Base-by-base conservation (phyloP, 2,113 vertebrate species). In the rabbit (Oryctolagus cuniculus) region DNA sequence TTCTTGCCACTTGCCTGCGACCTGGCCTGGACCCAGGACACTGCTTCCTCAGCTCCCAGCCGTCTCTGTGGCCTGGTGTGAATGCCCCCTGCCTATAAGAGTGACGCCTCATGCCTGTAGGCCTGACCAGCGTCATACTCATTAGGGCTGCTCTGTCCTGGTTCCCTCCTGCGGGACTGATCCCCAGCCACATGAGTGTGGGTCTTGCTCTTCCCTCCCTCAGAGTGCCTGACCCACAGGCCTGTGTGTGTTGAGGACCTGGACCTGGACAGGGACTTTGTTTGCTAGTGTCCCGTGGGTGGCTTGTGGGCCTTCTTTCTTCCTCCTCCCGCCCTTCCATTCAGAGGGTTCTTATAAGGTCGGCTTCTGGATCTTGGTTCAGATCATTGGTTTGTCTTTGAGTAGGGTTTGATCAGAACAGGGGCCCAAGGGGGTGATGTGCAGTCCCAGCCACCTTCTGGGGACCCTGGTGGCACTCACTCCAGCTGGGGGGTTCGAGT, bases 121-220 rank as follows among this genome's bases (percentile, higher is more conserved):
- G 72, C 55, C 13, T 3, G 6, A 16, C 11, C 6, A 16, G 6
- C 12, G 12, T 34, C 70, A 11, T 34, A n/a, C n/a, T 36, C 1
- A 0, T 4, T 27, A 3, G 67, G 49, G 49, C 64, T 61, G 2
- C 22, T 19, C 1, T 11, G 49, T 6, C 29, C 21, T 15, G 6
- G 38, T 36, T 61, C 22, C 31, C 13, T 51, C 55, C 55, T 21
- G 12, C 0, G 17, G 70, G 67, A 22, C 13, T 44, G 55, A 51
- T 36, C 77, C 58, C 51, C 51, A 31, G 16, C 7, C 27, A n/a
- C 2, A 6, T 16, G 38, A 49, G 31, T 51, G 51, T 3, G 24
- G 38, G 3, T 4, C 81, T 24, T 70, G 5, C 7, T 73, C 61
- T 0, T 44, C 11, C 3, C 31, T 44, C 24, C 34, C 10, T 31